A percentile compares a stretch with the other conserved stretches of the same genome.
Evolutionary conservation across 2,113 vertebrate species (phyloP).

Genomic region (Lampris megalopsis): DNA sequence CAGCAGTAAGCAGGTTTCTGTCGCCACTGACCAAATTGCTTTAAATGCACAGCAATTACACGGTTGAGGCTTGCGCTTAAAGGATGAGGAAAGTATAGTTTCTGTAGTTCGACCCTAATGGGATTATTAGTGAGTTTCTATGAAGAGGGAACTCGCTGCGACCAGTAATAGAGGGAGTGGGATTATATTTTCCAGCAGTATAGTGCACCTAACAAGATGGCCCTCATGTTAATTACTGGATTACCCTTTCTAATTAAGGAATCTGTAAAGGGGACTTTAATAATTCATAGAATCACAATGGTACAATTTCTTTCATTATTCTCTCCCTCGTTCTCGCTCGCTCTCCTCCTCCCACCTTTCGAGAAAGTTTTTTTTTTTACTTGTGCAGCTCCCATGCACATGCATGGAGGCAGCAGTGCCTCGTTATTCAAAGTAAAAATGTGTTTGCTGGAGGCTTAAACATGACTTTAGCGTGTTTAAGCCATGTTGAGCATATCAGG

Average conservation of each 20-base stretch:
- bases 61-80: conserved; percentile 70
- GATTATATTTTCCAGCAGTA: conserved; percentile 65
- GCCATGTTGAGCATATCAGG: conserved; percentile 67
- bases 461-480: conserved; percentile 70
- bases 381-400: conserved; percentile 11
- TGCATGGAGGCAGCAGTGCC: conserved; percentile 25
- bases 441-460: conserved; percentile 69
- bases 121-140: conserved; percentile 77
- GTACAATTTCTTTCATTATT: conserved; percentile 35
- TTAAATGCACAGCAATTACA: conserved; percentile 82
- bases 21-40: conserved; percentile 82
- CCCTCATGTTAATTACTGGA: conserved; percentile 75
- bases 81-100: conserved; percentile 74
- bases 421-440: conserved; percentile 59
- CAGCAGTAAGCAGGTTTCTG: conserved; percentile 80
- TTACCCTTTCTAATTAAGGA: conserved; percentile 80
- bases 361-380: conserved; percentile 7
- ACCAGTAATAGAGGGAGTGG: conserved; percentile 47
- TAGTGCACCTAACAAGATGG: conserved; percentile 60
- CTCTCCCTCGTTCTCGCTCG: conserved; percentile 8
- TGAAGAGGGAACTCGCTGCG: conserved; percentile 54
- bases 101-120: conserved; percentile 74
- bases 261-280: conserved; percentile 67
- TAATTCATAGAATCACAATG: conserved; percentile 64
- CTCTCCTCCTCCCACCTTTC: background rate